A percentile compares a stretch with the other conserved stretches of the same genome.
These are phyloP conservation scores for Sebastiscus tertius DNA, from an alignment of 2,797 vertebrate genomes.

Conservation along the genomic window DNA sequence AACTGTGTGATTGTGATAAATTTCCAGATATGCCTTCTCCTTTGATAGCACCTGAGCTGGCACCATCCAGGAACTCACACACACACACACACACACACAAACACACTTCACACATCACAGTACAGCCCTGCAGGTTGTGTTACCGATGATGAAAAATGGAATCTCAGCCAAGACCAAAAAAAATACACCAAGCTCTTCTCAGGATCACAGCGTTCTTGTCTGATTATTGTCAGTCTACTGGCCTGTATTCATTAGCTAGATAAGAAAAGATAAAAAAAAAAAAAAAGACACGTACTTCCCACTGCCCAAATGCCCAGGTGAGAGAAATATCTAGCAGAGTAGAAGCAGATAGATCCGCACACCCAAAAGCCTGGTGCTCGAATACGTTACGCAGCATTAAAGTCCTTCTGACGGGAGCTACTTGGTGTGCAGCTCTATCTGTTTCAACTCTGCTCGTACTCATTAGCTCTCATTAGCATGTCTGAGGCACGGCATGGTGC, in stretches of 20 bases:
- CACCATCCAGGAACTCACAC: neutral
- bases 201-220: neutral
- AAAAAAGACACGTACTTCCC: neutral
- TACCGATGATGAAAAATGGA: neutral
- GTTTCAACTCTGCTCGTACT: neutral
- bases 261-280: neutral
- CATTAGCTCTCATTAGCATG: conserved; percentile 7
- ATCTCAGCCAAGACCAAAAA: neutral
- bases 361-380: neutral
- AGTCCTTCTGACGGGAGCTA: neutral
- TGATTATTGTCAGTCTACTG: neutral
- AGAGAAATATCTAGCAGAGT: neutral
- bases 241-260: neutral
- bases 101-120: neutral
- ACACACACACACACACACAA: neutral
- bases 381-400: neutral
- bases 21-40: neutral
- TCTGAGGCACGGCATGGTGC: neutral
- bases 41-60: neutral
- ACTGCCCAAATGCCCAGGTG: too few relatives aligned
- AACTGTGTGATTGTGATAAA: neutral
- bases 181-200: neutral
- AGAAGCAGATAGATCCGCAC: neutral
- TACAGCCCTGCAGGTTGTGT: neutral
- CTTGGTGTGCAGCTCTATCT: neutral